Evolutionary conservation across 1,140 invertebrate species (phyloP).

Genomic region (Theocolax elegans): DNA sequence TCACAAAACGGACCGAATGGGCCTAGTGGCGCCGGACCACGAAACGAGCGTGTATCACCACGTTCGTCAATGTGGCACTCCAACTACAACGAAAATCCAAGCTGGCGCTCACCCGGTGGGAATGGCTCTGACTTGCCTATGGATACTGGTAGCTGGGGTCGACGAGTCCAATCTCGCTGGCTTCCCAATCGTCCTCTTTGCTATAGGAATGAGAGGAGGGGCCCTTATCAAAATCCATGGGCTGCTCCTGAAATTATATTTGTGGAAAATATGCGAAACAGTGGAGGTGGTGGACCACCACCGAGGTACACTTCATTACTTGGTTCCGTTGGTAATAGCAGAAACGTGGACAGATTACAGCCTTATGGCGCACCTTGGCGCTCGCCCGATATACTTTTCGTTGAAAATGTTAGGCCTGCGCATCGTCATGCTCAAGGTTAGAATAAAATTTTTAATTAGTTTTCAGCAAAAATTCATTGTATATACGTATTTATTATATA

Average conservation of each 20-base stretch:
- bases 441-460: not conserved
- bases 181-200: not conserved
- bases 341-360: slow-evolving; percentile 26
- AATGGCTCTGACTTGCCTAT: slow-evolving; percentile 6
- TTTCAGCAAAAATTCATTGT: too few relatives aligned
- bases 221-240: slow-evolving; percentile 32
- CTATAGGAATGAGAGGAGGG: slow-evolving; percentile 14
- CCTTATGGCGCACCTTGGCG: slow-evolving; percentile 36
- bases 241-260: slow-evolving; percentile 31
- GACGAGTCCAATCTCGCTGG: slow-evolving; percentile 13
- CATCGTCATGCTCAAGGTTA: slow-evolving; percentile 35
- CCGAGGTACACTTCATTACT: slow-evolving; percentile 11
- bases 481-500: too few relatives aligned
- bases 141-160: not conserved
- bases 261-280: slow-evolving; percentile 11
- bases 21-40: not conserved
- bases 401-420: slow-evolving; percentile 36
- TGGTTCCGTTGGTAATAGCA: not conserved
- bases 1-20: slow-evolving; percentile 10
- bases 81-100: slow-evolving; percentile 13
- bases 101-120: slow-evolving; percentile 19
- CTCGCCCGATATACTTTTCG: slow-evolving; percentile 31
- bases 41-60: slow-evolving; percentile 34
- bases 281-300: not conserved
- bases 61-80: slow-evolving; percentile 39